Evolutionary conservation across 2,113 vertebrate genomes (phyloP).

Genomic region (Sylvia atricapilla): DNA sequence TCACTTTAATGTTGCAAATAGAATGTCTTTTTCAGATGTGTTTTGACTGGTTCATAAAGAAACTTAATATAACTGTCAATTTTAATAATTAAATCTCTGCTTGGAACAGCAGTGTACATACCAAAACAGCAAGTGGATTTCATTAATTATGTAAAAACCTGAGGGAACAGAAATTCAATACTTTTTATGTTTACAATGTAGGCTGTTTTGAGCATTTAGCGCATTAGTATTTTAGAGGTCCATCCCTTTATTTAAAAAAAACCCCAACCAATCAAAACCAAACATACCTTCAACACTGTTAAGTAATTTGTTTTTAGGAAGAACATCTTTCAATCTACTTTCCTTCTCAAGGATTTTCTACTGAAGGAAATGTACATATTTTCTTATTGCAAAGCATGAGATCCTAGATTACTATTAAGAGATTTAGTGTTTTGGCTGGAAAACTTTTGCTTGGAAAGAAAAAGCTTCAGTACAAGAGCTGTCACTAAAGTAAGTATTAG

Average conservation of each 20-base stretch:
- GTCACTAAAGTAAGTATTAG: neutral
- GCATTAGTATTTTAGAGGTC: neutral
- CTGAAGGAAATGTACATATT: neutral
- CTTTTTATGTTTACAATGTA: neutral
- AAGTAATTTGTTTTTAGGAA: neutral
- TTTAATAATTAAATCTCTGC: neutral
- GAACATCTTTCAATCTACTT: neutral
- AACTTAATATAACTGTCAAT: neutral
- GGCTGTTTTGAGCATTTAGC: neutral
- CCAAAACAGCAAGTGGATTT: neutral
- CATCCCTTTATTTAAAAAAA: neutral
- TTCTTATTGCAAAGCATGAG: neutral
- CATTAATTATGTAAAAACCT: neutral
- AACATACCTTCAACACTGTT: neutral
- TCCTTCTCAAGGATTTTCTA: neutral
- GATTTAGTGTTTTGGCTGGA: neutral
- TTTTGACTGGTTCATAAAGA: neutral
- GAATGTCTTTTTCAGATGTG: neutral
- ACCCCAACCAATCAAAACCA: neutral
- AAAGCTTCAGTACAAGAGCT: neutral
- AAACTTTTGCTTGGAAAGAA: neutral
- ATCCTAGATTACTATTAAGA: neutral
- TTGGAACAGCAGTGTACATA: neutral
- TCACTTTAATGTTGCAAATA: neutral
- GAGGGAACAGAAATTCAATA: neutral